A percentile compares a stretch with the other conserved stretches of the same genome.
Evolutionary conservation across 2,113 vertebrate species (phyloP).

Genomic region (Clinocottus analis): DNA sequence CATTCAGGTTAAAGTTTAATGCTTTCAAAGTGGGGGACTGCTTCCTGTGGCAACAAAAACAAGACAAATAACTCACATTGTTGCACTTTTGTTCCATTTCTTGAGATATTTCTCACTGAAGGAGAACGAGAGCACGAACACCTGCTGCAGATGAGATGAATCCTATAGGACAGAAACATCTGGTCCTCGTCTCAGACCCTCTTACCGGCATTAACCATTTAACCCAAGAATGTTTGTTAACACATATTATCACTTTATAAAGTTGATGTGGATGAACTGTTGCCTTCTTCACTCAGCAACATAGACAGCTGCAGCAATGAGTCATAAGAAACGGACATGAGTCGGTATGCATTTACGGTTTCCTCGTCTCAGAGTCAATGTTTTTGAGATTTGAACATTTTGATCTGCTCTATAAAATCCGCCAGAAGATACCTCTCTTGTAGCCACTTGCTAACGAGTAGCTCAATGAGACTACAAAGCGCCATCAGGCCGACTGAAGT

Average conservation of each 20-base stretch:
- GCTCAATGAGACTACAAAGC: no score
- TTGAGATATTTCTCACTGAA: constrained; percentile 14
- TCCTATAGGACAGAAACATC: not conserved
- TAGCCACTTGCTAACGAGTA: no score
- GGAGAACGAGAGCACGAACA: not conserved
- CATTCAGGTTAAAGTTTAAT: not conserved
- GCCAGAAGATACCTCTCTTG: no score
- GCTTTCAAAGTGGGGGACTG: not conserved
- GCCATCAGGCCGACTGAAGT: no score
- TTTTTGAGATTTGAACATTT: not conserved
- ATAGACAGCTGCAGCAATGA: not conserved
- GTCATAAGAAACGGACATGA: not conserved
- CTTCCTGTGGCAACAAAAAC: not conserved
- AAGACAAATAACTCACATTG: not conserved
- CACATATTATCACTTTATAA: not conserved
- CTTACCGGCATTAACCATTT: not conserved
- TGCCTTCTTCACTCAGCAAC: not conserved
- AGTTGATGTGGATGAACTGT: no score
- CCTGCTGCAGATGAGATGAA: constrained; percentile 3
- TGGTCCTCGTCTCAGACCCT: not conserved
- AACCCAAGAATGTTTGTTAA: no score
- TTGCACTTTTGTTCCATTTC: not conserved
- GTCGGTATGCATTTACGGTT: not conserved
- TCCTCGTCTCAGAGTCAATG: not conserved
- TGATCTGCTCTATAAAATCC: no score